phyloP scores from a whole-genome alignment of 2,888 invertebrate species.

The Eurois occulta region DNA sequence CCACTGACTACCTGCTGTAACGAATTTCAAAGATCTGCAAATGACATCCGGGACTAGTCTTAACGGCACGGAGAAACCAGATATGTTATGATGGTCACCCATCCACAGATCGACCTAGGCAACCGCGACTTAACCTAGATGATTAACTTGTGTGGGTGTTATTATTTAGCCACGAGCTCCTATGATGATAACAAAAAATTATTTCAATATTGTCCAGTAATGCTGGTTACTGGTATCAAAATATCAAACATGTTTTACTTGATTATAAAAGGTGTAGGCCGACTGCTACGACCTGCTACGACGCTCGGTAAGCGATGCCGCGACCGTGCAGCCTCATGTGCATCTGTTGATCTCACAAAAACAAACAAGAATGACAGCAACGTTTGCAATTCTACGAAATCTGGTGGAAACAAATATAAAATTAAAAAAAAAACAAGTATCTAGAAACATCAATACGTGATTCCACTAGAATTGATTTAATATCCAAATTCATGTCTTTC shows the following conservation, averaged over 20 bases:
- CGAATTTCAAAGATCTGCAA: too few species aligned
- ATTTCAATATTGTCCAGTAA: too few species aligned
- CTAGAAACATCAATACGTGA: conserved; percentile 20
- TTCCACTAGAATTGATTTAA: conserved; percentile 47
- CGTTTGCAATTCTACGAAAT: background rate
- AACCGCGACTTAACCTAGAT: too few species aligned
- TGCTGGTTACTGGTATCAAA: background rate
- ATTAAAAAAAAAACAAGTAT: conserved; percentile 1
- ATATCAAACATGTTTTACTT: background rate
- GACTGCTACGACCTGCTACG: conserved; percentile 73
- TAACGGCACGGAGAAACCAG: too few species aligned
- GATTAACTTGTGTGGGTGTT: too few species aligned
- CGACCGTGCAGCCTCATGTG: conserved; percentile 20
- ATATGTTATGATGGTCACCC: too few species aligned
- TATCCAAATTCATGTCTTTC: conserved; percentile 61
- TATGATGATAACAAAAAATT: too few species aligned
- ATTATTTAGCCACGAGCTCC: too few species aligned
- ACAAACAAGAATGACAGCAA: conserved; percentile 30
- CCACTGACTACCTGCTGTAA: too few species aligned
- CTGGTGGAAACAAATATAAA: background rate
- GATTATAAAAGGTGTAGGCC: conserved; percentile 61
- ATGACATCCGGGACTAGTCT: too few species aligned
- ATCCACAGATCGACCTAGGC: too few species aligned
- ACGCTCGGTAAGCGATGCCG: conserved; percentile 25
- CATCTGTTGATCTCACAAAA: conserved; percentile 22